A percentile compares a stretch with the other conserved stretches of the same genome.
Conservation (phyloP, 2,888 invertebrate genomes). For the Polietes domitor region DNA sequence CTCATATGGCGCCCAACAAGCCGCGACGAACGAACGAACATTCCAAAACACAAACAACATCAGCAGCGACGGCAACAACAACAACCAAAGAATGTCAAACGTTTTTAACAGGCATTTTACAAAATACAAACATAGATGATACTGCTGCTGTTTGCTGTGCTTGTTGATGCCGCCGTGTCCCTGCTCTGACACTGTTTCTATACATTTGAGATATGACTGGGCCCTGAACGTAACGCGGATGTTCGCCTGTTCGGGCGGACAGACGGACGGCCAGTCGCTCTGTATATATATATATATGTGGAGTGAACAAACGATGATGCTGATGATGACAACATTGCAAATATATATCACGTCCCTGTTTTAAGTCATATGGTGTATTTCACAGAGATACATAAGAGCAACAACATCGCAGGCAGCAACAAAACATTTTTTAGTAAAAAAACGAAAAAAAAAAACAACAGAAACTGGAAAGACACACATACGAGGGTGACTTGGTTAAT, state of each 20-base stretch:
- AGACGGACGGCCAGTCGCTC: neutral
- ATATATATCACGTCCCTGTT: constrained; percentile 41
- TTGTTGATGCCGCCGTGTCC: neutral
- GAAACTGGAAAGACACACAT: too few relatives aligned
- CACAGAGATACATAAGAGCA: constrained; percentile 10
- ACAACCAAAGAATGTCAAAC: constrained; percentile 47
- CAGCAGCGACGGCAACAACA: neutral
- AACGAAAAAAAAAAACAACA: neutral
- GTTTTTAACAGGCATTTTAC: constrained; percentile 42
- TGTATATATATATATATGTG: neutral
- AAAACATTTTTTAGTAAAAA: neutral
- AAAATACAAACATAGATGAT: constrained; percentile 37
- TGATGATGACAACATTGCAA: constrained; percentile 46
- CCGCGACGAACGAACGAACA: constrained; percentile 57
- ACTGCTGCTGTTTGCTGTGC: constrained; percentile 45
- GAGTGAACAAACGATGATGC: neutral
- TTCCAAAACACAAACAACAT: neutral
- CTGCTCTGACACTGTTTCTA: neutral
- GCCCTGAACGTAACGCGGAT: neutral
- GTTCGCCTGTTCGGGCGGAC: neutral
- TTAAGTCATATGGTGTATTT: constrained; percentile 52
- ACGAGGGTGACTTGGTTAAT: neutral
- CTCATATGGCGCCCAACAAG: constrained; percentile 68
- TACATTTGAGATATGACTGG: neutral
- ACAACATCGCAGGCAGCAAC: neutral